Percentiles rank a stretch among this genome's conserved stretches.
These are phyloP conservation scores for Phylloscopus whistleri DNA, from an alignment of 2,113 vertebrate species.

Conservation along the genomic window DNA sequence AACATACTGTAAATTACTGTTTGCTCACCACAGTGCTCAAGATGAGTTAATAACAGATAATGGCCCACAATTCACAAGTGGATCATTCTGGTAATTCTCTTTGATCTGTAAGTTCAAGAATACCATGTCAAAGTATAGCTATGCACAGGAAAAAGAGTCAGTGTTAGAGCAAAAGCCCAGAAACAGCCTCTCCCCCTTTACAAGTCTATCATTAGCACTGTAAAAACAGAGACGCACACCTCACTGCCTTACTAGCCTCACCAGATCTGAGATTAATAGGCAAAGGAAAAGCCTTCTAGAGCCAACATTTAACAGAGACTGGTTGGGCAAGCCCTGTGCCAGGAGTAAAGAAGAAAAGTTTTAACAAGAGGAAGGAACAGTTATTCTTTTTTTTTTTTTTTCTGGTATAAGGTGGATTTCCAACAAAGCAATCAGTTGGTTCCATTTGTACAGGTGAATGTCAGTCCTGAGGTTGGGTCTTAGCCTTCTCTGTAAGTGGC, in stretches of 20 bases:
- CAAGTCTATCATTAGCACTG: constrained; percentile 9
- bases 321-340: not conserved
- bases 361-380: not conserved
- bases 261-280: not conserved
- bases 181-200: not conserved
- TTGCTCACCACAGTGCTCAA: constrained; percentile 16
- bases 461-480: not conserved
- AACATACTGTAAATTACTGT: constrained; percentile 31
- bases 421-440: not conserved
- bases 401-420: not conserved
- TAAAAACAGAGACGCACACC: constrained; percentile 19
- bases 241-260: not conserved
- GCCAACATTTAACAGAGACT: not conserved
- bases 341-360: not conserved
- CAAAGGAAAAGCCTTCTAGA: not conserved
- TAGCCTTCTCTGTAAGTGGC: not conserved
- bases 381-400: not conserved
- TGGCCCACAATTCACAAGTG: constrained; percentile 32
- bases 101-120: constrained; percentile 46
- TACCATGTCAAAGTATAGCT: not conserved
- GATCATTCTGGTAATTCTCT: constrained; percentile 44
- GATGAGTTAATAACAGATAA: constrained; percentile 65
- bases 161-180: not conserved
- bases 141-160: not conserved
- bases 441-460: not conserved